A percentile compares a stretch with the other conserved stretches of the same genome.
Conservation (phyloP, 2,888 invertebrate species). For the Harpalus rufipes region DNA sequence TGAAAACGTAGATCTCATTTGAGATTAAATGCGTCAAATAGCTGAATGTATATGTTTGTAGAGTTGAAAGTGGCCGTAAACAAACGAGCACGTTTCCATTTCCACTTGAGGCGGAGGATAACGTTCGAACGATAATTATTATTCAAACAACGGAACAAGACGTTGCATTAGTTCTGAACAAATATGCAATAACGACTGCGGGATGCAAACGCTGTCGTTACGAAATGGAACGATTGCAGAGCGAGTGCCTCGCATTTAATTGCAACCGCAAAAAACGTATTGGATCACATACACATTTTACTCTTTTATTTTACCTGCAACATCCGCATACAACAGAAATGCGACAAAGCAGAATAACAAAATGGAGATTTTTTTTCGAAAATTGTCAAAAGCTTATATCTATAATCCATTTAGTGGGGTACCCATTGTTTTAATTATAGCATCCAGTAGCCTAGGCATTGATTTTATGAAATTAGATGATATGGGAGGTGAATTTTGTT, state of each 20-base stretch:
- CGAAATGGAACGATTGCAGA: constrained; percentile 28
- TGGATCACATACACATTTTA: not conserved
- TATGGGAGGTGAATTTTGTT: too few relatives aligned
- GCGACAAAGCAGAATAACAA: not conserved
- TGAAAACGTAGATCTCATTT: constrained; percentile 63
- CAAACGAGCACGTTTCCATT: constrained; percentile 35
- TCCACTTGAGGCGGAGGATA: constrained; percentile 19
- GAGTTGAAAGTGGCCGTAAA: constrained; percentile 52
- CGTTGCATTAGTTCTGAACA: constrained; percentile 50
- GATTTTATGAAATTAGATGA: too few relatives aligned
- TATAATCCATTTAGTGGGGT: too few relatives aligned
- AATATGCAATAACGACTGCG: constrained; percentile 56
- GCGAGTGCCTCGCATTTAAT: constrained; percentile 20
- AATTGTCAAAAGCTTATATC: not conserved
- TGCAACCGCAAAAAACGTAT: constrained; percentile 7
- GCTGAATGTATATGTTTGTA: constrained; percentile 44
- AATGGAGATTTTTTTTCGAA: not conserved
- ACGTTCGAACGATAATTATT: constrained; percentile 52
- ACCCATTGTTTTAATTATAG: too few relatives aligned
- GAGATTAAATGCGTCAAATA: constrained; percentile 51
- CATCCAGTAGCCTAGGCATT: too few relatives aligned
- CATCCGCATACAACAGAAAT: not conserved
- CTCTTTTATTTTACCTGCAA: not conserved
- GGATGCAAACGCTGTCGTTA: constrained; percentile 48
- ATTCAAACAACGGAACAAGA: constrained; percentile 56